Base-by-base conservation (phyloP, 2,797 vertebrate species). In the Spheniscus humboldti region DNA sequence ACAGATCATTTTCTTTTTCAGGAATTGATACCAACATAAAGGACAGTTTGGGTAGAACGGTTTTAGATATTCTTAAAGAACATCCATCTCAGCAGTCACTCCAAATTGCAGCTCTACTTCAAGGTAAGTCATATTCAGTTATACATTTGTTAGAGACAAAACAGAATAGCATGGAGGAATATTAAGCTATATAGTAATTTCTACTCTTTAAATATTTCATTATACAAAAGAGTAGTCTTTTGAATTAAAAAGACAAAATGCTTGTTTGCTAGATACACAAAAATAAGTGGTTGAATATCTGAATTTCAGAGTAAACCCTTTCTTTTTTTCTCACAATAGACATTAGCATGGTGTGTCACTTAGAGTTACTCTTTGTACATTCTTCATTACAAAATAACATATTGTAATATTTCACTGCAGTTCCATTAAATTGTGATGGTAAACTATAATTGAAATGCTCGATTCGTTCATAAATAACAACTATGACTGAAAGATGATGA, bases 21-120 rank as follows among this genome's bases (percentile, higher is more conserved):
- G 99, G 99, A 92, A 99, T 99, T 93, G 99, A 99, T 97, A 98
- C 98, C 66, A 98, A 98, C 97, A 99, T 99, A 97, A 98, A 98
- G 96, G 99, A 99, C 97, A 98, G 97, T 92, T 98, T 98, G 92
- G 99, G 99, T 52, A 99, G 99, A 98, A 99, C 99, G 0, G 99
- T 99, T 94, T 98, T 99, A 97, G 99, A 99, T 96, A 98, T 99
- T 93, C 98, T 99, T 95, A 98, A 98, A 97, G 99, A 99, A 93
- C 99, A 99, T 94, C 99, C 99, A 33, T 99, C 99, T 68, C 98
- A 99, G 78, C 99, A 99, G 95, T 99, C 99, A 88, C 99, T 99
- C 92, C 99, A 99, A 98, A 99, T 99, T 97, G 99, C 99, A 14
- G 98, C 99, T 88, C 97, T 99, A 48, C 98, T 99, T 96, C 99